Conservation (phyloP, 2,888 invertebrate species). For the Agonum fuliginosum region DNA sequence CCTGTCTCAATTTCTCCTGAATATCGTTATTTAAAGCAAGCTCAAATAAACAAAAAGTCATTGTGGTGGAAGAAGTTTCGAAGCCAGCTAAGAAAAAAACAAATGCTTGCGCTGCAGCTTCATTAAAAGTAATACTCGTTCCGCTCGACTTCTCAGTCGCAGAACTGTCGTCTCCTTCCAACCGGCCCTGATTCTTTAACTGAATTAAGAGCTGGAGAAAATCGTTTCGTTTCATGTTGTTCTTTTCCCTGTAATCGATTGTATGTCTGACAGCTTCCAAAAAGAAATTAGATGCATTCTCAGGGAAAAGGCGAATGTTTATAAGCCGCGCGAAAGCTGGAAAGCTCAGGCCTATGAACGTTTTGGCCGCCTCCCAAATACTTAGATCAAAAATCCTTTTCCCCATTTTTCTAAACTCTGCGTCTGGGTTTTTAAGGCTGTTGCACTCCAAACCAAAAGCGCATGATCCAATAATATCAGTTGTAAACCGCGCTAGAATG, state of each 20-base stretch:
- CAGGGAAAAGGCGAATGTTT: conserved; percentile 31
- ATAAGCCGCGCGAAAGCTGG: conserved; percentile 13
- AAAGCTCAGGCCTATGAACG: conserved; percentile 35
- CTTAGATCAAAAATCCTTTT: conserved; percentile 30
- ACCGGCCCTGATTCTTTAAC: conserved; percentile 44
- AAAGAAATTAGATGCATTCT: conserved; percentile 44
- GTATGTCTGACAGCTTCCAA: conserved; percentile 48
- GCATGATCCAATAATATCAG: conserved; percentile 52
- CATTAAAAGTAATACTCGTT: conserved; percentile 51
- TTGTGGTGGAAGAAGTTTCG: conserved; percentile 58
- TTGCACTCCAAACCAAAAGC: conserved; percentile 56
- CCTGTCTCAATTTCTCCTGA: conserved; percentile 58
- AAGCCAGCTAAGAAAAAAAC: conserved; percentile 60
- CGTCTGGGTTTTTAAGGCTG: conserved; percentile 48
- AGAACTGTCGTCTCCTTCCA: conserved; percentile 31
- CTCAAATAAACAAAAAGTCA: conserved; percentile 59
- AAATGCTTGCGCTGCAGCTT: conserved; percentile 60
- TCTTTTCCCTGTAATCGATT: conserved; percentile 52
- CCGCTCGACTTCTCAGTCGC: conserved; percentile 14
- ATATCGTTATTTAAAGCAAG: conserved; percentile 46
- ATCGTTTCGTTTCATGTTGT: conserved; percentile 53
- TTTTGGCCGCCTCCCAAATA: conserved; percentile 29
- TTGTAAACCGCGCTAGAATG: conserved; percentile 46
- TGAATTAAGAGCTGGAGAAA: conserved; percentile 56
- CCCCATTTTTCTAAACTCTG: conserved; percentile 54